Percentiles rank a stretch among this genome's conserved stretches.
Conservation (phyloP, 2,888 invertebrate genomes). For the Phymatocera aterrima region DNA sequence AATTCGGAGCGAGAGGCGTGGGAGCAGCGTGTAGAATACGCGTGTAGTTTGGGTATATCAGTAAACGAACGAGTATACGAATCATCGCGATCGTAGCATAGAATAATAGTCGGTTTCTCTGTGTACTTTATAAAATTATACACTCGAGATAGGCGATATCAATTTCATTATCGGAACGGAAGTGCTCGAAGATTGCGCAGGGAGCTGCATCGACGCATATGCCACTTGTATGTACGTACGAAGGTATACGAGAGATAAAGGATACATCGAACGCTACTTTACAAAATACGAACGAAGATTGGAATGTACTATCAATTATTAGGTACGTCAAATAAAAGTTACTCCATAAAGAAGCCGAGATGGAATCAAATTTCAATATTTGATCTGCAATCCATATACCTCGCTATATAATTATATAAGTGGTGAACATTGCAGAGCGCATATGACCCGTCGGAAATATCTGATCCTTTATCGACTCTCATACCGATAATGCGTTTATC, state of each 20-base stretch:
- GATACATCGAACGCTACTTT: constrained; percentile 57
- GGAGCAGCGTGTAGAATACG: no score
- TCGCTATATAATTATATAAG: no score
- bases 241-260: constrained; percentile 57
- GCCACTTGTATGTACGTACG: constrained; percentile 45
- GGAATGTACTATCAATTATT: constrained; percentile 45
- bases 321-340: constrained; percentile 48
- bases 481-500: no score
- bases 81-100: not conserved
- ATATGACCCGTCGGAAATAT: constrained; percentile 33
- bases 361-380: constrained; percentile 4
- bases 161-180: constrained; percentile 36
- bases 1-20: no score
- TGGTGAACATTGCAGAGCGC: constrained; percentile 18
- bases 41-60: no score
- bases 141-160: not conserved
- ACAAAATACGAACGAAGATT: constrained; percentile 14
- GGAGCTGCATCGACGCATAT: constrained; percentile 42
- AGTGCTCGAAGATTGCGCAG: constrained; percentile 35
- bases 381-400: no score
- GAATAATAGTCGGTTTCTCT: not conserved
- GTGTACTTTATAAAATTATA: not conserved
- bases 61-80: not conserved
- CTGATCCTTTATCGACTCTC: not conserved
- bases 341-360: not conserved